Conservation (phyloP, 2,888 invertebrate genomes). For the Apocheima hispidaria region DNA sequence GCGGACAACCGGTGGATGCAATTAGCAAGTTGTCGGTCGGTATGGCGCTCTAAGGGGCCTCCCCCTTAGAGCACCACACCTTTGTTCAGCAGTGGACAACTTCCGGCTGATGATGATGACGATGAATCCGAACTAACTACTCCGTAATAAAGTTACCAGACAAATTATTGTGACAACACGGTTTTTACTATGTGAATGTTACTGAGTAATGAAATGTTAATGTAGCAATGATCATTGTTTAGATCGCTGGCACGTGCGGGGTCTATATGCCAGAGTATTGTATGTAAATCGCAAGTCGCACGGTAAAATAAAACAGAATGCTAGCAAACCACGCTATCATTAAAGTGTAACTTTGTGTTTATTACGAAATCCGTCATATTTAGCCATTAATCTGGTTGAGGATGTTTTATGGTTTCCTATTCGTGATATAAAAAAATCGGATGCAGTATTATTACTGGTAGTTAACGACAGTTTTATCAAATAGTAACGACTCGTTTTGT, state of each 20-base stretch:
- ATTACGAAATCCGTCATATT: constrained; percentile 18
- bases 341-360: constrained; percentile 25
- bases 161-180: constrained; percentile 43
- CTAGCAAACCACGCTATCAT: constrained; percentile 34
- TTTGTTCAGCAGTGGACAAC: no score
- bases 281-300: constrained; percentile 73
- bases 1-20: no score
- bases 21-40: no score
- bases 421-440: constrained; percentile 11
- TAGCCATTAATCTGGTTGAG: constrained; percentile 13
- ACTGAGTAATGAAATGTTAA: constrained; percentile 53
- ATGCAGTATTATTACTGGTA: neutral
- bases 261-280: constrained; percentile 72
- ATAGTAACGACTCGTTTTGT: no score
- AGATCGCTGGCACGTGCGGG: constrained; percentile 75
- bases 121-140: constrained; percentile 4
- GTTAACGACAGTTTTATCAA: constrained; percentile 13
- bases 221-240: constrained; percentile 77
- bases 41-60: no score
- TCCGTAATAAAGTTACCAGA: constrained; percentile 26
- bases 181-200: constrained; percentile 53
- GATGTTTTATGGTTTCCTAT: constrained; percentile 23
- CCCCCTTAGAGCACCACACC: no score
- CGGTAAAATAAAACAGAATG: constrained; percentile 55
- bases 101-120: no score